Conservation (phyloP, 2,797 vertebrate species). For the Capromys pilorides region DNA sequence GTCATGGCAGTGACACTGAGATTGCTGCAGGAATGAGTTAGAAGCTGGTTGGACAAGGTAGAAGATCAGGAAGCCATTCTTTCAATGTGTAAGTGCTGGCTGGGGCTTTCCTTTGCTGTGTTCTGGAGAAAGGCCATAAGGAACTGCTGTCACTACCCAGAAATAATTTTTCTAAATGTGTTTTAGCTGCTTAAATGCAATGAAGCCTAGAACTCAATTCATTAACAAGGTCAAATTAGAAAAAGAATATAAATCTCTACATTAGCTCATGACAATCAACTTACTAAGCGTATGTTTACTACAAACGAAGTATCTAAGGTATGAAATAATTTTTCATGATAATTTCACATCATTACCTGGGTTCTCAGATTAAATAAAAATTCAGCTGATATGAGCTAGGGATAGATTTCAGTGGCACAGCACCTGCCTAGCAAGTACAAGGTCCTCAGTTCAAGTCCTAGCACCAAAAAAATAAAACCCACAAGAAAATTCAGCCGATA, state of each 20-base stretch:
- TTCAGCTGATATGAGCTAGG: neutral
- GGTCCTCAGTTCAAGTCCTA: too few species aligned
- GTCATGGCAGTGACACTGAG: neutral
- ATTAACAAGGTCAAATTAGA: constrained; percentile 35
- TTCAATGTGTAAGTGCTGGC: neutral
- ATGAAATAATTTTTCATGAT: constrained; percentile 10
- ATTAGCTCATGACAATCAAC: constrained; percentile 12
- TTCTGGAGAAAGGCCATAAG: neutral
- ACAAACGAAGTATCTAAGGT: neutral
- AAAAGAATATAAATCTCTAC: neutral
- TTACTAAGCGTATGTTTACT: constrained; percentile 40
- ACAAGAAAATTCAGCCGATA: too few species aligned
- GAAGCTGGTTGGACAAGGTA: neutral
- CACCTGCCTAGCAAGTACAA: too few species aligned
- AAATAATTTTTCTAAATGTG: constrained; percentile 46
- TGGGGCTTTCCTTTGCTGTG: neutral
- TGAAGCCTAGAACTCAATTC: constrained; percentile 6
- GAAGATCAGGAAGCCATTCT: neutral
- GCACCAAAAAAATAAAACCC: too few species aligned
- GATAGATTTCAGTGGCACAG: too few species aligned
- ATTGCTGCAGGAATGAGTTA: neutral
- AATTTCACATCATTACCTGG: constrained; percentile 41
- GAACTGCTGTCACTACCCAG: neutral
- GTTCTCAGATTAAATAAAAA: neutral
- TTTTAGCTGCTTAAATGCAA: constrained; percentile 36